phyloP scores from a whole-genome alignment of 1,140 invertebrate species.

The Zeugodacus cucurbitae region DNA sequence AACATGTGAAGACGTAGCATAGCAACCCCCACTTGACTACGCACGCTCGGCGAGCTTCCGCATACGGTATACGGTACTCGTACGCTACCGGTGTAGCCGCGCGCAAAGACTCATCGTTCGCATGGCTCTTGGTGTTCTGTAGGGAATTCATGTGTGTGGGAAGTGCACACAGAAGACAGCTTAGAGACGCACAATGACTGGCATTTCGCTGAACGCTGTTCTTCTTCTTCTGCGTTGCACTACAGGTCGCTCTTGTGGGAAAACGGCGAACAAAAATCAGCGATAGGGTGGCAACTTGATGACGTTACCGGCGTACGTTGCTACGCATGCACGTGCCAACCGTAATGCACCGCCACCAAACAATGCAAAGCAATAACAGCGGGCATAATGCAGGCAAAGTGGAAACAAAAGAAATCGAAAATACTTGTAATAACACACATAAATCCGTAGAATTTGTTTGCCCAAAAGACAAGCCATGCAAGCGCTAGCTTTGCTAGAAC shows the following conservation, averaged over 20 bases:
- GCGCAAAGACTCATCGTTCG: not conserved
- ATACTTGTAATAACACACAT: not conserved
- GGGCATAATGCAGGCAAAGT: not conserved
- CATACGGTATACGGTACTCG: not conserved
- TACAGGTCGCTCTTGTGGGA: not conserved
- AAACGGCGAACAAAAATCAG: not conserved
- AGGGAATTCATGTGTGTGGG: not conserved
- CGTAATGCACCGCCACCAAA: constrained; percentile 5
- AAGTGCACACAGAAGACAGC: not conserved
- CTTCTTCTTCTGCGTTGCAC: not conserved
- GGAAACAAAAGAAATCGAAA: constrained; percentile 27
- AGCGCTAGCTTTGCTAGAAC: not conserved
- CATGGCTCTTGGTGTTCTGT: not conserved
- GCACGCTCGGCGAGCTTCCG: constrained; percentile 21
- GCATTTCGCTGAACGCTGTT: not conserved
- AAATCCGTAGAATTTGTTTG: constrained; percentile 17
- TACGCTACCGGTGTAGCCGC: not conserved
- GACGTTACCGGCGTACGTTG: not conserved
- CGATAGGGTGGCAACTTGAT: constrained; percentile 26
- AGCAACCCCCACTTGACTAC: constrained; percentile 42
- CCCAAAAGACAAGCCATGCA: not conserved
- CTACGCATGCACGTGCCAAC: constrained; percentile 10
- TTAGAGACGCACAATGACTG: not conserved
- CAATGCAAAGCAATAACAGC: constrained; percentile 8
- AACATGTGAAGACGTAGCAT: not conserved